A percentile compares a stretch with the other conserved stretches of the same genome.
Conservation (phyloP, 2,888 invertebrate species). For the Poecilobothrus nobilitatus region DNA sequence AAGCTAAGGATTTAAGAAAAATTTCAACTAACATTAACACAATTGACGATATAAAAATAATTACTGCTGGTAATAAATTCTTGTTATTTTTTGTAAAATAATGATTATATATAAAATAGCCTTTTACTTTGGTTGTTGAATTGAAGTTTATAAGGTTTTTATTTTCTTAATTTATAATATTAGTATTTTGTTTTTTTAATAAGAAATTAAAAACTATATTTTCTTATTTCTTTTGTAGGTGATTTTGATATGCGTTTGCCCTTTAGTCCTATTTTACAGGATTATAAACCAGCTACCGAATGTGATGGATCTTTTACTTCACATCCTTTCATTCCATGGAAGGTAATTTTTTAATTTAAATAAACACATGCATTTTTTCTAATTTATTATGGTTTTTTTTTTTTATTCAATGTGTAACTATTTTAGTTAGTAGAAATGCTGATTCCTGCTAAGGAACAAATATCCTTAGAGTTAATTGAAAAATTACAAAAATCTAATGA, state of each 20-base stretch:
- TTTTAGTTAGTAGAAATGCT: no score
- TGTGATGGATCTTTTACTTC: conserved; percentile 16
- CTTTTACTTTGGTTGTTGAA: background rate
- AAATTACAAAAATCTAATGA: conserved; percentile 10
- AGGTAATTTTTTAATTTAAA: conserved; percentile 14
- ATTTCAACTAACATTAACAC: background rate
- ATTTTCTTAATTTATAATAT: background rate
- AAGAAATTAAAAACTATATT: background rate
- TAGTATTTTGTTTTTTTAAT: background rate
- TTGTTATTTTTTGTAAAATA: no score
- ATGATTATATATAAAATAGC: no score
- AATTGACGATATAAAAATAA: background rate
- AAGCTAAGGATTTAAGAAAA: background rate
- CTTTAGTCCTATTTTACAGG: background rate
- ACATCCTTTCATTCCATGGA: conserved; percentile 15
- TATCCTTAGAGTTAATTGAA: no score
- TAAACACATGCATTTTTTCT: no score
- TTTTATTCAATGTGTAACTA: no score
- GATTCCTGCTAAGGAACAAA: no score
- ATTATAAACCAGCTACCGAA: conserved; percentile 16
- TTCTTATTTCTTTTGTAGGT: background rate
- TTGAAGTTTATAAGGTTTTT: background rate
- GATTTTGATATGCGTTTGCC: conserved; percentile 13
- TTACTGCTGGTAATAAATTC: background rate
- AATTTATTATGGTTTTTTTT: no score